These are phyloP conservation scores for Stenchaetothrips biformis DNA, from an alignment of 2,888 invertebrate species.

Conservation along the genomic window DNA sequence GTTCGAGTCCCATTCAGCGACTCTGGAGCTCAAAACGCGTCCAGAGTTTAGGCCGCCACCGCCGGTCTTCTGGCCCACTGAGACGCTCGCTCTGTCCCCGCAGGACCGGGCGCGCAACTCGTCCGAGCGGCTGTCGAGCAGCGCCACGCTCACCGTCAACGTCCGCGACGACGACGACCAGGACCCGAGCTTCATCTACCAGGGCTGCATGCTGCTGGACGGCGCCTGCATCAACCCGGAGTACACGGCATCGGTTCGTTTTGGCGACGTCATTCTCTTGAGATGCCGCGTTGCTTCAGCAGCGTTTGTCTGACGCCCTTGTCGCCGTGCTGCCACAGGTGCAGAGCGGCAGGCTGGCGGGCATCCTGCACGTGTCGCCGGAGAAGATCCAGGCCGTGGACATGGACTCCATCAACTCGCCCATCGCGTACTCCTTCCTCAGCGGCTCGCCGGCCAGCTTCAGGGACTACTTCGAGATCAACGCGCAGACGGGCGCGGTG, in stretches of 20 bases:
- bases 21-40: too few relatives aligned
- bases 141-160: constrained; percentile 78
- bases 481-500: constrained; percentile 72
- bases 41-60: too few relatives aligned
- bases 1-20: too few relatives aligned
- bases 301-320: neutral
- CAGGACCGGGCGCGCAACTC: constrained; percentile 82
- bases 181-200: constrained; percentile 85
- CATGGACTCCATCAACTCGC: constrained; percentile 80
- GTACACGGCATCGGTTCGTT: constrained; percentile 67
- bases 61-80: too few relatives aligned
- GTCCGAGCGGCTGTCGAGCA: constrained; percentile 70
- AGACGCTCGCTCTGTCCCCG: constrained; percentile 37
- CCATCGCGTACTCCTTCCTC: constrained; percentile 75
- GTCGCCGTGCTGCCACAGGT: constrained; percentile 51
- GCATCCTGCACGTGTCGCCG: constrained; percentile 75
- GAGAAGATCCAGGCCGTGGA: constrained; percentile 88
- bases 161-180: constrained; percentile 86
- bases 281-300: neutral
- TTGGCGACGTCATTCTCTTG: constrained; percentile 28
- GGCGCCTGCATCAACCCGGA: constrained; percentile 84
- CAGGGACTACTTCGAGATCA: constrained; percentile 76
- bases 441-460: constrained; percentile 75
- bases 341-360: constrained; percentile 75
- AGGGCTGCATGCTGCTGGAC: constrained; percentile 74